Base-by-base conservation (phyloP, 2,113 vertebrate genomes). In the Salvator merianae region DNA sequence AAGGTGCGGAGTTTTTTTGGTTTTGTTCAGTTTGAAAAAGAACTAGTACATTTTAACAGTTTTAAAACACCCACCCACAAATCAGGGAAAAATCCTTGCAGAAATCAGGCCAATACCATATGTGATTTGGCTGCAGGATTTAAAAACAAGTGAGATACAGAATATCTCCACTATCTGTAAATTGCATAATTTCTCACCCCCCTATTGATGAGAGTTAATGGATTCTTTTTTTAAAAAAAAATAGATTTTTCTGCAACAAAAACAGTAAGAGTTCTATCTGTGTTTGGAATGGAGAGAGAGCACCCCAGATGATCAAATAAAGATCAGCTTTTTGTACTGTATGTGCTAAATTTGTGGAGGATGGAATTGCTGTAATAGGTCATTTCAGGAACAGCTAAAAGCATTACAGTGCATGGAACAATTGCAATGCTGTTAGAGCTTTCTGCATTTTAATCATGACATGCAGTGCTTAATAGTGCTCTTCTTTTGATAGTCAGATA, bases 371-470 rank as follows among this genome's bases (percentile, higher is more conserved):
- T 90, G 53, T 89, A 77, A 88, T 83, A 84, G 87, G 62, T 86
- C 62, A 86, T 87, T 93, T 92, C 87, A 91, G 87, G 70, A 94
- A 93, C 50, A 86, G 79, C 82, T 88, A 90, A 86, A 92, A 77
- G 32, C 50, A 26, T 91, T 89, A 74, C 69, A 87, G 68, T 89
- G 84, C 89, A 86, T 91, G 88, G 87, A 92, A 93, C 63, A 77
- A 38, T 89, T 87, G 78, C 87, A 55, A 79, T 89, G 38, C 70
- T 89, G 38, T 80, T 84, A 88, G 81, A 62, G 62, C 73, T 89
- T 79, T 92, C 86, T 79, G 84, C 83, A 84, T 93, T 91, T 86
- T 84, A 89, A 81, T 93, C 91, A 83, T 28, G 82, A 32, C 82
- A 82, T 93, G 76, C 82, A 88, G 84, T 91, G 91, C 90, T 93